Conservation (phyloP, 2,888 invertebrate species). For the Himalopsyche japonica region DNA sequence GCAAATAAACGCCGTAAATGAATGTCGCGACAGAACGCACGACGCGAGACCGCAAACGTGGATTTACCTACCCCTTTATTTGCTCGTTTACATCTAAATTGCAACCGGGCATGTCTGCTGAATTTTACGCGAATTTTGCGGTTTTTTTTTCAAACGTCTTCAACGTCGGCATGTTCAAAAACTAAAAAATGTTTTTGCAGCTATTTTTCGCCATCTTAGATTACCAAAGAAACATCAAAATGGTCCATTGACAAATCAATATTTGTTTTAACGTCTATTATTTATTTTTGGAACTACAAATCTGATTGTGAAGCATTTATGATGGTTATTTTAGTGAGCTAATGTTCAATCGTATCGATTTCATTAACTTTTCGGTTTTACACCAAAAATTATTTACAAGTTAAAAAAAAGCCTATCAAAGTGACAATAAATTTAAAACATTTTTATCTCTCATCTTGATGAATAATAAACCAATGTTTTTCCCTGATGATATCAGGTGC, state of each 20-base stretch:
- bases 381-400: too few species aligned
- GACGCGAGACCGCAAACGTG: not conserved
- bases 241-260: too few species aligned
- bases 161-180: not conserved
- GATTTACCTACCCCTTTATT: not conserved
- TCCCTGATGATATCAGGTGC: conserved; percentile 69
- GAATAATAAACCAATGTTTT: not conserved
- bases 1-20: not conserved
- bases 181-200: not conserved
- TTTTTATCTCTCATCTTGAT: not conserved
- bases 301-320: too few species aligned
- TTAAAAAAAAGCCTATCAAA: too few species aligned
- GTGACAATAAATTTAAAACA: too few species aligned
- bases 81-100: not conserved
- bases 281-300: too few species aligned
- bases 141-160: not conserved
- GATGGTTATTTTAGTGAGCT: too few species aligned
- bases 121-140: not conserved
- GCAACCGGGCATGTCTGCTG: not conserved
- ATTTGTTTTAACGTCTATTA: too few species aligned
- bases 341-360: too few species aligned
- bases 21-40: not conserved
- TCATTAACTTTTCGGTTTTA: too few species aligned
- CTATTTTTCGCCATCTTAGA: not conserved
- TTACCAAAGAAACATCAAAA: not conserved